Conservation (phyloP, 2,113 vertebrate genomes). For the Phalacrocorax brasilianus region DNA sequence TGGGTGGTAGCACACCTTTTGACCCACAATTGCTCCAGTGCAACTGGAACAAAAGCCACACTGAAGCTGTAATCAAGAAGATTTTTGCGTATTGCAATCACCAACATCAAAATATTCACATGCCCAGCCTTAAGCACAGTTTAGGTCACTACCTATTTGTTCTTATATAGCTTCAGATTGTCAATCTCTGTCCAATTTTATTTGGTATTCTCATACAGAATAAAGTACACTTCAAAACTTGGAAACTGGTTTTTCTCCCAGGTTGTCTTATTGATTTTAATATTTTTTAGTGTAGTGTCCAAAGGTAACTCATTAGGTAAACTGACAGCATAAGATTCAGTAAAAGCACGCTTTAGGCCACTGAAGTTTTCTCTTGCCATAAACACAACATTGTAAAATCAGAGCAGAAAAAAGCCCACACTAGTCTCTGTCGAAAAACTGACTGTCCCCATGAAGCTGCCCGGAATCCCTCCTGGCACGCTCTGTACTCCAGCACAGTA, state of each 20-base stretch:
- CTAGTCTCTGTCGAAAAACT: neutral
- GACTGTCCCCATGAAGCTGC: constrained; percentile 8
- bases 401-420: neutral
- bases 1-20: neutral
- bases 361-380: neutral
- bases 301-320: neutral
- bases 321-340: neutral
- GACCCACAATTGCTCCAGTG: neutral
- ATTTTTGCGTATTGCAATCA: neutral
- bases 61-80: neutral
- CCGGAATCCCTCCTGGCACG: neutral
- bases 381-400: neutral
- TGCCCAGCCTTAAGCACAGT: neutral
- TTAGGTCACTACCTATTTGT: neutral
- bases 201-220: neutral
- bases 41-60: neutral
- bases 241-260: neutral
- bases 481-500: neutral
- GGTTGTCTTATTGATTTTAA: neutral
- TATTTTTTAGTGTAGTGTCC: neutral
- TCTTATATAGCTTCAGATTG: neutral
- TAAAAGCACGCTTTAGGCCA: neutral
- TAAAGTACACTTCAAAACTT: neutral
- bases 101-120: neutral
- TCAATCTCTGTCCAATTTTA: neutral